A percentile compares a stretch with the other conserved stretches of the same genome.
Evolutionary conservation across 1,140 invertebrate genomes (phyloP).

Genomic region (Zaprionus gabonicus): DNA sequence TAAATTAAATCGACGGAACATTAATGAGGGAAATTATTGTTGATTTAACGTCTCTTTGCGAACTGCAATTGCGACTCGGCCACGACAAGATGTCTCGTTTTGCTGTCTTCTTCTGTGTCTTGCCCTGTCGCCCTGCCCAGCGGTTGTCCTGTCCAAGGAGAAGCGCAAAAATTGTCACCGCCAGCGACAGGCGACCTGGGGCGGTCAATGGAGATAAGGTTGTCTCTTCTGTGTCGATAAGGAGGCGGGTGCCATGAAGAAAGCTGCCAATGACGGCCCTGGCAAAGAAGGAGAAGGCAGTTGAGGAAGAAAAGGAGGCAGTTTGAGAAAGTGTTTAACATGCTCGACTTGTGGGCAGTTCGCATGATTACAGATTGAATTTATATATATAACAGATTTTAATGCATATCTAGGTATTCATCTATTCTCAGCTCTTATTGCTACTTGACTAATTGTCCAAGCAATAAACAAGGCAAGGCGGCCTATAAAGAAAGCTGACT

Average conservation of each 20-base stretch:
- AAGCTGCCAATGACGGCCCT: constrained; percentile 29
- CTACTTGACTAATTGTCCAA: no score
- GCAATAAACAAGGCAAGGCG: no score
- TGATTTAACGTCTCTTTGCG: not conserved
- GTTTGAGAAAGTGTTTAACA: not conserved
- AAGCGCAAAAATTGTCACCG: constrained; percentile 78
- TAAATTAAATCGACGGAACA: not conserved
- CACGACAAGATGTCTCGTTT: not conserved
- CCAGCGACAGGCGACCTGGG: constrained; percentile 54
- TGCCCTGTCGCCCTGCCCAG: constrained; percentile 38
- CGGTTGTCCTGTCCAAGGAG: constrained; percentile 58
- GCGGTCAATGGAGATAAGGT: not conserved
- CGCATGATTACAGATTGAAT: not conserved
- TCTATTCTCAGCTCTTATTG: no score
- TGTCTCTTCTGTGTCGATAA: no score
- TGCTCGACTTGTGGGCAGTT: not conserved
- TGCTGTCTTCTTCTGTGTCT: not conserved
- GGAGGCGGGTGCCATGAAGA: not conserved
- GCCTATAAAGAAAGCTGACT: no score
- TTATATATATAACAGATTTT: not conserved
- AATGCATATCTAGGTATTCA: no score
- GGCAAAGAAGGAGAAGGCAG: constrained; percentile 50
- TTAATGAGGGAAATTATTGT: not conserved
- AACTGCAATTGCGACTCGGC: not conserved
- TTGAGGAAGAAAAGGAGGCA: constrained; percentile 16